Evolutionary conservation across 2,797 vertebrate species (phyloP).

Genomic region (Aratinga solstitialis): DNA sequence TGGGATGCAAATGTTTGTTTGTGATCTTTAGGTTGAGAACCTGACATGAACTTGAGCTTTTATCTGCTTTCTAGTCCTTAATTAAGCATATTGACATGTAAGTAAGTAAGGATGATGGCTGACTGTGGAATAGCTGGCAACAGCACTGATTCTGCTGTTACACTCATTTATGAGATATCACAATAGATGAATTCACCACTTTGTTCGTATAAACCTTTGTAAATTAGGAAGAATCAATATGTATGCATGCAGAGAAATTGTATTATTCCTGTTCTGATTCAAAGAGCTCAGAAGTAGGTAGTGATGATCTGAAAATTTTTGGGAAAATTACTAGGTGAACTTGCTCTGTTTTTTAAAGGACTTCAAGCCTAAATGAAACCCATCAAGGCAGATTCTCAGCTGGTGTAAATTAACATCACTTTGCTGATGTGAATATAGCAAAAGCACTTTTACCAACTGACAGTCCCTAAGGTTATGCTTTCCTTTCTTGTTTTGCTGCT

Average conservation of each 20-base stretch:
- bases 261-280: background rate
- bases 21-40: background rate
- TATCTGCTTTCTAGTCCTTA: background rate
- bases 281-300: background rate
- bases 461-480: background rate
- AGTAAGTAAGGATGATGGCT: background rate
- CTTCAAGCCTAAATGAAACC: background rate
- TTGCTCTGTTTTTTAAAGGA: background rate
- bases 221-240: background rate
- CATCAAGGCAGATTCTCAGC: background rate
- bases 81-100: background rate
- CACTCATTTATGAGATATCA: background rate
- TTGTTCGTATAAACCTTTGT: background rate
- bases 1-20: background rate
- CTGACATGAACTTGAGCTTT: background rate
- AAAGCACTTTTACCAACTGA: background rate
- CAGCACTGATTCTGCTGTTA: background rate
- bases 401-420: background rate
- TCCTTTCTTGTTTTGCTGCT: constrained; percentile 18
- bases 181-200: background rate
- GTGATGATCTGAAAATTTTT: background rate
- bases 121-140: background rate
- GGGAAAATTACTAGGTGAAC: background rate
- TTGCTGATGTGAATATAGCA: background rate
- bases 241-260: background rate